Evolutionary conservation across 2,797 vertebrate species (phyloP).

Genomic region (Podargus strigoides): DNA sequence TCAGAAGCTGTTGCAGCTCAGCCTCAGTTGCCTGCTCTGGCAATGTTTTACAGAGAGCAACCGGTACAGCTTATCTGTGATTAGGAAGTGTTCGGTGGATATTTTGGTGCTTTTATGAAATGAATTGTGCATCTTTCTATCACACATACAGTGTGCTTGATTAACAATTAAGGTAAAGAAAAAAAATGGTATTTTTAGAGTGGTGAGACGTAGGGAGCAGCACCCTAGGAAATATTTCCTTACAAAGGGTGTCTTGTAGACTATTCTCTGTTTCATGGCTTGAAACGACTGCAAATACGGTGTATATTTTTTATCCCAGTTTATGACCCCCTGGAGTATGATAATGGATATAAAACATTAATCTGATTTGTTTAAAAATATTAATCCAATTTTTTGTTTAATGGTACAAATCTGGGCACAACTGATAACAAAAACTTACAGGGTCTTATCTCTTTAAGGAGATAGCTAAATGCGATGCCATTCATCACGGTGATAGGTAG

Average conservation of each 20-base stretch:
- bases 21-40: background rate
- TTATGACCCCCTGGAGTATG: background rate
- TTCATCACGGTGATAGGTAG: constrained; percentile 26
- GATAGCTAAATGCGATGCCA: background rate
- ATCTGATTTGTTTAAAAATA: constrained; percentile 9
- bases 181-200: background rate
- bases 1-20: background rate
- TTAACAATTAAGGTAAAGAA: background rate
- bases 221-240: background rate
- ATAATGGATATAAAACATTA: background rate
- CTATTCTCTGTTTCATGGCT: background rate
- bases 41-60: background rate
- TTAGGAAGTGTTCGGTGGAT: background rate
- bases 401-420: background rate
- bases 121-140: background rate
- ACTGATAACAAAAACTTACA: background rate
- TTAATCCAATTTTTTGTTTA: background rate
- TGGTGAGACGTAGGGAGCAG: background rate
- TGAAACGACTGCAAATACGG: background rate
- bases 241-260: background rate
- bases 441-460: background rate
- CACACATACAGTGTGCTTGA: background rate
- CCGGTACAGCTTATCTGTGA: background rate
- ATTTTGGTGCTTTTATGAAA: background rate
- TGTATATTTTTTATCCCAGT: background rate